phyloP scores from a whole-genome alignment of 2,113 vertebrate species.

The Siniperca knerii region DNA sequence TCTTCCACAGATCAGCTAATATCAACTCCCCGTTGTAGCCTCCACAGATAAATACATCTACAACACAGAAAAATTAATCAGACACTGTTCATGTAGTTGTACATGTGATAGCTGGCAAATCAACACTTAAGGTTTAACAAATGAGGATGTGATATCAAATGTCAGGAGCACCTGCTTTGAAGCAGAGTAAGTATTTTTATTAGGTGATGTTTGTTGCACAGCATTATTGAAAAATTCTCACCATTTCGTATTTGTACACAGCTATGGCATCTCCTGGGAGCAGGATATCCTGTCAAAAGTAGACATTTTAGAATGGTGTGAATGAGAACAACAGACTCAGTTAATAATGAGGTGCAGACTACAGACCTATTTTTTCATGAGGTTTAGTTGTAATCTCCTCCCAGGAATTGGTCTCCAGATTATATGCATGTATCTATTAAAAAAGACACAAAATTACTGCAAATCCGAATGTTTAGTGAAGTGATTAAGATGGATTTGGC shows the following conservation, averaged over 20 bases:
- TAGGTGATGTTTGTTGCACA: background rate
- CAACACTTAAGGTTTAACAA: background rate
- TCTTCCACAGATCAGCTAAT: constrained; percentile 96
- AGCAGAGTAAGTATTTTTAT: background rate
- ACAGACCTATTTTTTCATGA: constrained; percentile 94
- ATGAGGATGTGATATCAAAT: background rate
- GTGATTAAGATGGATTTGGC: background rate
- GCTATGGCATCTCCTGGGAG: constrained; percentile 96
- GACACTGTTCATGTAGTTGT: background rate
- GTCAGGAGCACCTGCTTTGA: background rate
- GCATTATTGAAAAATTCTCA: constrained; percentile 77
- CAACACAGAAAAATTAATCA: background rate
- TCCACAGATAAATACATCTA: constrained; percentile 96
- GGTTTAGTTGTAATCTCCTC: constrained; percentile 96
- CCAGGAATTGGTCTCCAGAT: constrained; percentile 98
- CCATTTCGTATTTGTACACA: constrained; percentile 97
- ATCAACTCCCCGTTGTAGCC: constrained; percentile 97
- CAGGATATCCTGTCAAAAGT: constrained; percentile 91
- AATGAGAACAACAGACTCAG: background rate
- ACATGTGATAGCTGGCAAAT: background rate
- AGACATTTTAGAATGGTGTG: constrained; percentile 6
- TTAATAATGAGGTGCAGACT: background rate
- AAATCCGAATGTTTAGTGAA: background rate
- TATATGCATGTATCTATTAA: constrained; percentile 95
- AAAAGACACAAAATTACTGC: background rate